A percentile compares a stretch with the other conserved stretches of the same genome.
Evolutionary conservation across 2,113 vertebrate genomes (phyloP).

Genomic region (Equus quagga): DNA sequence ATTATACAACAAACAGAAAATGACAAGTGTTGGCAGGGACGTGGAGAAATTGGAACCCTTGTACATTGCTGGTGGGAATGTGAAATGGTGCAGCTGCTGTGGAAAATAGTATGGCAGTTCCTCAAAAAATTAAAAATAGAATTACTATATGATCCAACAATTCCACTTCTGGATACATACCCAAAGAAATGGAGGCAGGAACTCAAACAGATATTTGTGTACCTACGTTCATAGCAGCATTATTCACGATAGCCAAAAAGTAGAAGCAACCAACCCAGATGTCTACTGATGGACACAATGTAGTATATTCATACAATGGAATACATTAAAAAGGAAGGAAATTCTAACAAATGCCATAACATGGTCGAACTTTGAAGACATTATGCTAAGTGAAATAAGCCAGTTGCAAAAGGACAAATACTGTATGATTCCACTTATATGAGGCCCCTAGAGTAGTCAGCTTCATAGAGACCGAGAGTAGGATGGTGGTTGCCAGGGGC

Average conservation of each 20-base stretch:
- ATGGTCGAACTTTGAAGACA: not conserved
- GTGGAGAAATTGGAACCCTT: not conserved
- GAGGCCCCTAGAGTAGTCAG: not conserved
- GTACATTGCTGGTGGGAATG: not conserved
- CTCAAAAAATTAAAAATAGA: not conserved
- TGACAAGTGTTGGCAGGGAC: not conserved
- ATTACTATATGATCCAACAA: not conserved
- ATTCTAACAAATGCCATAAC: not conserved
- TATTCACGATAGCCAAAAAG: not conserved
- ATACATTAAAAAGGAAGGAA: not conserved
- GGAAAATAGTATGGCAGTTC: not conserved
- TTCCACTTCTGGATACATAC: not conserved
- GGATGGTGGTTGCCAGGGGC: not conserved
- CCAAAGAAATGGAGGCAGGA: not conserved
- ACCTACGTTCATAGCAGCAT: not conserved
- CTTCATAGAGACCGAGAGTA: not conserved
- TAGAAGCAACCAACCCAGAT: not conserved
- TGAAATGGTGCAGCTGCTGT: not conserved
- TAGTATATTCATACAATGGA: not conserved
- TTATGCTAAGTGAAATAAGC: not conserved
- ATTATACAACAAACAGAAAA: not conserved
- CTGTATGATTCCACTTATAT: not conserved
- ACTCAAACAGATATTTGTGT: not conserved
- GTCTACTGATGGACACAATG: not conserved
- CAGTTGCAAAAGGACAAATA: not conserved